Evolutionary conservation across 2,888 invertebrate genomes (phyloP), one percentile per base, ranked within the genome.

Genomic region (Microchrysa polita): DNA sequence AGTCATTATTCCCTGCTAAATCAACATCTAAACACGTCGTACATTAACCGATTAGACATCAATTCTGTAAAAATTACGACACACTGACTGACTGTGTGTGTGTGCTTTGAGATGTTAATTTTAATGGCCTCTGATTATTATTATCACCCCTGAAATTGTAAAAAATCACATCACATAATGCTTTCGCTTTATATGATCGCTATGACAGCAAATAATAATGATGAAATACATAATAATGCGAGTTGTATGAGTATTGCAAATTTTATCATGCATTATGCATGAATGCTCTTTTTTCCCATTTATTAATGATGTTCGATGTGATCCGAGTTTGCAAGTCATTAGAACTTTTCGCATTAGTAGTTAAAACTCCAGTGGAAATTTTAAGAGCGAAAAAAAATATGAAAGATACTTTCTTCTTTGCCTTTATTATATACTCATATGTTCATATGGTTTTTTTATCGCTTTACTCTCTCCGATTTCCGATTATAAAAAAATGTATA

Each of bases 241-340:
- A n/a, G n/a, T n/a, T n/a, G n/a, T n/a, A n/a, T n/a, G n/a, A n/a
- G n/a, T n/a, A n/a, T 16, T 65, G n/a, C n/a, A 61, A 48, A 20
- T 44, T 48, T 65, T 65, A 65, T 65, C 65, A 65, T 44, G 48
- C 65, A 65, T 65, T 12, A 65, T 48, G 48, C 65, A 65, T 65
- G 65, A 65, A 23, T 48, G 65, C 42, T 61, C n/a, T n/a, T n/a
- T n/a, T n/a, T 61, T 61, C 40, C 61, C 16, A 61, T n/a, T n/a
- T n/a, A n/a, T n/a, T n/a, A n/a, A n/a, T n/a, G n/a, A n/a, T 61
- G 23, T 20, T 16, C 61, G 40, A 16, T 9, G n/a, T 23, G 16
- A 61, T 61, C 18, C n/a, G n/a, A n/a, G 27, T 61, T 61, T 61
- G 61, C 61, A 61, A 61, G 61, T 61, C 61, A 61, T 61, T 61